These are phyloP conservation scores for Meleagris gallopavo DNA, from an alignment of 2,113 vertebrate species.

Conservation along the genomic window DNA sequence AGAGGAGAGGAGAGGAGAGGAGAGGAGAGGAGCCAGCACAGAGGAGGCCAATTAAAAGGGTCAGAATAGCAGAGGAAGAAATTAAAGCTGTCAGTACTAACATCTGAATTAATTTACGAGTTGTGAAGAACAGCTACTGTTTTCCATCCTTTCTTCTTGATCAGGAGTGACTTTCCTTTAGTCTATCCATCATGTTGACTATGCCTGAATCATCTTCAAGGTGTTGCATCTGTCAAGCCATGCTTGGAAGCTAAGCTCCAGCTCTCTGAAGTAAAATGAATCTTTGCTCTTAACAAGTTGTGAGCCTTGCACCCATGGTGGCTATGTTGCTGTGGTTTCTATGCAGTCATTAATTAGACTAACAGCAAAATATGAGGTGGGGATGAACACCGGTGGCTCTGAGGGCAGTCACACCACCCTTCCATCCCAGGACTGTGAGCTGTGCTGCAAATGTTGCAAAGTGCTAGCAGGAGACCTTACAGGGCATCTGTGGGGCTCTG, in stretches of 20 bases:
- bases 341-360: not conserved
- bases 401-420: not conserved
- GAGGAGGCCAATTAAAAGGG: not conserved
- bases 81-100: not conserved
- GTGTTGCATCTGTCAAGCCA: not conserved
- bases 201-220: not conserved
- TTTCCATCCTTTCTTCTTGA: not conserved
- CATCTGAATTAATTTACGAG: not conserved
- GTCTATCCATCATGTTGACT: not conserved
- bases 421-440: fast-evolving
- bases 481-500: not conserved
- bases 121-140: not conserved
- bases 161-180: not conserved
- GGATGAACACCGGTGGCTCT: not conserved
- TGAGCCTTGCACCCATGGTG: not conserved
- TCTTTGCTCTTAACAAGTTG: not conserved
- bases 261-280: not conserved
- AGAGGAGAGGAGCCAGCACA: not conserved
- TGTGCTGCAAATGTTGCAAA: not conserved
- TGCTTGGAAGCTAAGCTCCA: not conserved
- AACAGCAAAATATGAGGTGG: not conserved
- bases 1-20: no score
- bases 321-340: not conserved
- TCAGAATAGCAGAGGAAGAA: not conserved
- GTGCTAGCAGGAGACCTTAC: not conserved